phyloP scores from a whole-genome alignment of 37 sponge, comb jelly and placozoan genomes.

The Oscarella lobularis region DNA sequence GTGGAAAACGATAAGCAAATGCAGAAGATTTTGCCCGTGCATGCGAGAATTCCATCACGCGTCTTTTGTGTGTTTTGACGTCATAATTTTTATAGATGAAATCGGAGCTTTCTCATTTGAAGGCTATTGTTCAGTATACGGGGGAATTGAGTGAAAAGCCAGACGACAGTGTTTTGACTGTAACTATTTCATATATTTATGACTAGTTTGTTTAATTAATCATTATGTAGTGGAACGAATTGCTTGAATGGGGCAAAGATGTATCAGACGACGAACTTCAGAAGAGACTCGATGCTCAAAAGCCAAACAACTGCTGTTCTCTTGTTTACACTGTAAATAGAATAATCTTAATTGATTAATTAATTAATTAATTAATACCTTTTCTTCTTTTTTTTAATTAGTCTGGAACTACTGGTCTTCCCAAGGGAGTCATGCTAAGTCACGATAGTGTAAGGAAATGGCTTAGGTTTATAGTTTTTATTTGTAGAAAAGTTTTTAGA shows the following conservation, averaged over 20 bases:
- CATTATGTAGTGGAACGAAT: conserved; percentile 85
- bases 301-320: conserved; percentile 58
- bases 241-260: conserved; percentile 57
- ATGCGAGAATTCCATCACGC: too few relatives aligned
- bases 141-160: conserved; percentile 21
- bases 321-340: conserved; percentile 84
- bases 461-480: too few relatives aligned
- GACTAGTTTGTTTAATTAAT: conserved; percentile 2
- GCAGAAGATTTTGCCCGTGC: conserved; percentile 78
- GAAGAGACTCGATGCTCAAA: conserved; percentile 21
- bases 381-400: conserved; percentile 10
- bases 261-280: conserved; percentile 37
- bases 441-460: conserved; percentile 91
- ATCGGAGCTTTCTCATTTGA: conserved; percentile 45
- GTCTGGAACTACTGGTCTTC: conserved; percentile 85
- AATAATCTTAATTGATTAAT: too few relatives aligned
- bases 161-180: conserved; percentile 24
- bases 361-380: background rate
- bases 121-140: conserved; percentile 68
- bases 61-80: too few relatives aligned
- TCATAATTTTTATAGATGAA: background rate
- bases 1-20: conserved; percentile 72
- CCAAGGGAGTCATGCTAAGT: conserved; percentile 83
- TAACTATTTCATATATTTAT: background rate
- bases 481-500: too few relatives aligned